A percentile compares a stretch with the other conserved stretches of the same genome.
Conservation (phyloP, 2,888 invertebrate species). For the Heliconius erato region DNA sequence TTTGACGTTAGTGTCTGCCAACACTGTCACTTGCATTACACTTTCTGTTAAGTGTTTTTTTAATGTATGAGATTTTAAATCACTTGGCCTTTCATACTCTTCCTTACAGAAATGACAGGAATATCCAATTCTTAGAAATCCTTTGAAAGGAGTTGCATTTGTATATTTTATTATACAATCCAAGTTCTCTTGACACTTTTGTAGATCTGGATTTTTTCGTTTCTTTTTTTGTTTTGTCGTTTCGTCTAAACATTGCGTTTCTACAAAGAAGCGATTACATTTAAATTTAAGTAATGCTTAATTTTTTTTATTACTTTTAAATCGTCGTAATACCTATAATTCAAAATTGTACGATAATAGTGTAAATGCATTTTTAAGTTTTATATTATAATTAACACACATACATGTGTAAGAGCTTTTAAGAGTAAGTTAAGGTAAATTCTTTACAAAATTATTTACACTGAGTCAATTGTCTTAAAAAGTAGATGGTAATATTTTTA, state of each 20-base stretch:
- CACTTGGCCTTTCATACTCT: constrained; percentile 56
- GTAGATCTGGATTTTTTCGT: constrained; percentile 4
- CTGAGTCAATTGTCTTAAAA: not conserved
- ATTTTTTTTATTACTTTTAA: too few relatives aligned
- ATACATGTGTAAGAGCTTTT: too few relatives aligned
- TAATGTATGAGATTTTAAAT: constrained; percentile 62
- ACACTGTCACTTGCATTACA: constrained; percentile 19
- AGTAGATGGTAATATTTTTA: not conserved
- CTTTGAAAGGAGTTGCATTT: constrained; percentile 64
- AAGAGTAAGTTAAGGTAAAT: too few relatives aligned
- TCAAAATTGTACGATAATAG: too few relatives aligned
- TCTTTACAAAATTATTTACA: not conserved
- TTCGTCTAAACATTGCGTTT: constrained; percentile 6
- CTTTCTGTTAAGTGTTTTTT: constrained; percentile 48
- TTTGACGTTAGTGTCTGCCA: constrained; percentile 58
- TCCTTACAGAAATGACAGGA: constrained; percentile 61
- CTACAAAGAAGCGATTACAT: constrained; percentile 16
- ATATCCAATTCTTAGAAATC: constrained; percentile 60
- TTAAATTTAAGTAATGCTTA: too few relatives aligned
- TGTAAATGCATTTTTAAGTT: too few relatives aligned
- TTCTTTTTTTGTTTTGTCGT: not conserved
- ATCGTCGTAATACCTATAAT: too few relatives aligned
- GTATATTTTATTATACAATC: constrained; percentile 64
- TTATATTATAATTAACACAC: too few relatives aligned
- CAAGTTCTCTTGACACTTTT: constrained; percentile 59